Base-by-base conservation (phyloP, 2,888 invertebrate species). In the Sminthurides aquaticus region DNA sequence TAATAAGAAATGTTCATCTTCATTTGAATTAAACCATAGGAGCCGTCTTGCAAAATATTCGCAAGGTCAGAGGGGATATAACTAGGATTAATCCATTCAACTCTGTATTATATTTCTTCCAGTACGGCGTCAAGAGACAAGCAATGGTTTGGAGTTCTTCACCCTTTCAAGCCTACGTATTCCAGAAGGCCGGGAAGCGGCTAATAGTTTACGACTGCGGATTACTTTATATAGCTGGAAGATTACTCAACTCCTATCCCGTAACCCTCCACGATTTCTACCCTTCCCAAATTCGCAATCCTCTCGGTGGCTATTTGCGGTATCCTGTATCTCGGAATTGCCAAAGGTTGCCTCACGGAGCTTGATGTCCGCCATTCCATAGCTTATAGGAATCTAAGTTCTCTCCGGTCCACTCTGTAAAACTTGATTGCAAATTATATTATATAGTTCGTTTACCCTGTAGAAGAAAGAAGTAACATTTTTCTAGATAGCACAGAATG, bases 41-140 rank as follows among this genome's bases (percentile, higher is more conserved):
- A n/a, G n/a, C n/a, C n/a, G n/a, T n/a, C n/a, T n/a, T n/a, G n/a
- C n/a, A n/a, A n/a, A n/a, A n/a, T n/a, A n/a, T n/a, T n/a, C n/a
- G n/a, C n/a, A n/a, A n/a, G n/a, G n/a, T n/a, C n/a, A n/a, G n/a
- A n/a, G n/a, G n/a, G n/a, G n/a, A n/a, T n/a, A n/a, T n/a, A n/a
- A n/a, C n/a, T n/a, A n/a, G n/a, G n/a, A n/a, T n/a, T n/a, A n/a
- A n/a, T n/a, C n/a, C n/a, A n/a, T n/a, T n/a, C n/a, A n/a, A n/a
- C n/a, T n/a, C n/a, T n/a, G n/a, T n/a, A n/a, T n/a, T n/a, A n/a
- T 60, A 20, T 60, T 49, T 48, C 60, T 24, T 26, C n/a, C 49
- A 64, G 64, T 64, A 64, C 49, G 64, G 64, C n/a, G 57, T 57
- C 11, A 54, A 60, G 27, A 64, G 60, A 49, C 64, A 64, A 43